Conservation (phyloP, 37 sponge, comb jelly and placozoan species). For the Beroe forskalii region DNA sequence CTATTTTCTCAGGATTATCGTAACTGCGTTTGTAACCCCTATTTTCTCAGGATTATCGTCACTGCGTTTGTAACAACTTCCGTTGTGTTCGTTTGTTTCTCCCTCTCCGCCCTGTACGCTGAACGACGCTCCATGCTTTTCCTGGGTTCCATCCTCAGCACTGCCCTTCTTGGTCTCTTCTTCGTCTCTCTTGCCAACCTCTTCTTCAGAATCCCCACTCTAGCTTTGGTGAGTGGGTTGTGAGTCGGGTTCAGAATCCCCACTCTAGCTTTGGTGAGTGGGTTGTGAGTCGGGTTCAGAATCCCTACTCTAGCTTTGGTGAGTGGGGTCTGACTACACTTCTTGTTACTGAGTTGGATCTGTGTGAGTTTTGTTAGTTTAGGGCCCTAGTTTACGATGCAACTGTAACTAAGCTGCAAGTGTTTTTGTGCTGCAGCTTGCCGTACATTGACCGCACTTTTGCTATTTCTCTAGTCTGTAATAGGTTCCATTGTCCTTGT, state of each 20-base stretch:
- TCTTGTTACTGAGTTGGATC: no score
- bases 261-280: slow-evolving; percentile 16
- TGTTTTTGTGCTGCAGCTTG: no score
- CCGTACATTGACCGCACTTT: no score
- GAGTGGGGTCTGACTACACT: neutral
- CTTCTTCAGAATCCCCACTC: slow-evolving; percentile 59
- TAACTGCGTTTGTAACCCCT: no score
- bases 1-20: no score
- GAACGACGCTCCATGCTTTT: slow-evolving; percentile 82
- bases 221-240: neutral
- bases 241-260: slow-evolving; percentile 44
- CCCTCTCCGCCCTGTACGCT: slow-evolving; percentile 74
- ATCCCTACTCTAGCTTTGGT: slow-evolving; percentile 34
- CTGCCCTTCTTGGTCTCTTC: neutral
- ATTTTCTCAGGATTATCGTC: slow-evolving; percentile 72
- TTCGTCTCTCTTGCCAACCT: neutral
- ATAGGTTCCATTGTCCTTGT: no score
- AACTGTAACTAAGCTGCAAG: no score
- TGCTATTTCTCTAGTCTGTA: no score
- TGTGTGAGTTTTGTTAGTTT: no score
- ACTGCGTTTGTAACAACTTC: slow-evolving; percentile 75
- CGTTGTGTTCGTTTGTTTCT: slow-evolving; percentile 70
- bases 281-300: neutral
- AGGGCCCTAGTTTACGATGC: no score
- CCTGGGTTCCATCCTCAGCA: slow-evolving; percentile 69